phyloP scores from a whole-genome alignment of 2,113 vertebrate species.

The Promerops cafer region DNA sequence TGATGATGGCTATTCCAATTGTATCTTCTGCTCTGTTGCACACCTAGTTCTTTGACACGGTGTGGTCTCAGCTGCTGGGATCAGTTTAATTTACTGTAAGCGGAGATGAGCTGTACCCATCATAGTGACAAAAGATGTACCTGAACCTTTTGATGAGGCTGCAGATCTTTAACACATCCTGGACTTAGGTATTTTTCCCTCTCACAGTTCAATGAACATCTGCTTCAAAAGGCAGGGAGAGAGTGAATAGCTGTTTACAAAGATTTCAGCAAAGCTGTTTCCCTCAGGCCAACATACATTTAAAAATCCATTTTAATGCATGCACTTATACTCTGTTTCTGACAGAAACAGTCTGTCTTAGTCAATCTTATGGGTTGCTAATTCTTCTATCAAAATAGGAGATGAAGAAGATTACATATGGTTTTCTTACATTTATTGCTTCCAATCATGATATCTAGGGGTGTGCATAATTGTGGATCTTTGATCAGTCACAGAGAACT shows the following conservation, averaged over 20 bases:
- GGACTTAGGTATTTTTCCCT: neutral
- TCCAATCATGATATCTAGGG: neutral
- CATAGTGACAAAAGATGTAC: slow-evolving; percentile 30
- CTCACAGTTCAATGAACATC: slow-evolving; percentile 14
- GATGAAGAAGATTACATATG: neutral
- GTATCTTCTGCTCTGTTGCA: slow-evolving; percentile 60
- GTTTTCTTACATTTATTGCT: neutral
- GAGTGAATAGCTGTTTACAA: slow-evolving; percentile 36
- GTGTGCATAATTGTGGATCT: neutral
- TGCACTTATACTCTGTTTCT: neutral
- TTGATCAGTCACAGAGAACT: neutral
- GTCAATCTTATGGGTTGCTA: neutral
- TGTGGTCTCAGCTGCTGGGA: slow-evolving; percentile 25
- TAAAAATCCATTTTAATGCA: slow-evolving; percentile 39
- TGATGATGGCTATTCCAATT: slow-evolving; percentile 42
- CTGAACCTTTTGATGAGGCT: slow-evolving; percentile 38
- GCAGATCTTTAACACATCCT: neutral
- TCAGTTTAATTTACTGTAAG: slow-evolving; percentile 45
- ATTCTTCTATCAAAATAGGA: neutral
- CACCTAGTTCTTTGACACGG: slow-evolving; percentile 32
- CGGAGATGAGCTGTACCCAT: slow-evolving; percentile 11
- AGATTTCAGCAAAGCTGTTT: slow-evolving; percentile 31
- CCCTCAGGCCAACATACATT: slow-evolving; percentile 7
- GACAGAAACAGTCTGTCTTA: neutral
- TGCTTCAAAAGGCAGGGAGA: neutral